Evolutionary conservation across 2,113 vertebrate genomes (phyloP), one percentile per base, ranked within the genome.

Genomic region (Tragelaphus strepsiceros): DNA sequence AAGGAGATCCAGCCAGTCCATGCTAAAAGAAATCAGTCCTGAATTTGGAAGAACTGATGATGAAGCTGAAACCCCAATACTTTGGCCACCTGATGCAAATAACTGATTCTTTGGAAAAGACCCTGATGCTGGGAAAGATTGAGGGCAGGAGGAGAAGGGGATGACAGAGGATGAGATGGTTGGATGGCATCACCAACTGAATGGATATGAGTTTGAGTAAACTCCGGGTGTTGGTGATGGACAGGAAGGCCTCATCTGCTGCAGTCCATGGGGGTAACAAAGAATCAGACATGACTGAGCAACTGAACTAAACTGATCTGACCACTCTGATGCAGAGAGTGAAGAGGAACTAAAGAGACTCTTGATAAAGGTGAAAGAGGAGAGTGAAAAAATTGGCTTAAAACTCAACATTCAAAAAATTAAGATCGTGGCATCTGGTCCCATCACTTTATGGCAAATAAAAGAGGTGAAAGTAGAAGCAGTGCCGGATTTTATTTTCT

Each of bases 51-150:
- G 15, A 32, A 67, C 7, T 67, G 32, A n/a, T 19, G 8, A 4
- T 67, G 62, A 67, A 67, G 32, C 62, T 67, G 62, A 67, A n/a
- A 19, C 7, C 10, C 16, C 32, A 67, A 10, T n/a, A 67, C 7
- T n/a, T 67, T 9, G 16, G 62, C 2, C 32, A 67, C 16, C 7
- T 67, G 32, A n/a, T 67, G 32, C 0, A 0, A n/a, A 67, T 16
- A 67, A n/a, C 16, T 67, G 32, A 67, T 32, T 67, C 62, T 4
- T 67, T 67, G 7, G 32, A 67, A n/a, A n/a, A 67, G 62, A 67
- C 62, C 16, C 16, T n/a, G 32, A n/a, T 19, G 16, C 32, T 67
- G 64, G 32, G 64, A 19, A n/a, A 19, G 32, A n/a, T 10, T 67
- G 64, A 19, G 16, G 32, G 16, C 7, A 10, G 32, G 32, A 62